Base-by-base conservation (phyloP, 2,888 invertebrate genomes). In the Protophormia terraenovae region DNA sequence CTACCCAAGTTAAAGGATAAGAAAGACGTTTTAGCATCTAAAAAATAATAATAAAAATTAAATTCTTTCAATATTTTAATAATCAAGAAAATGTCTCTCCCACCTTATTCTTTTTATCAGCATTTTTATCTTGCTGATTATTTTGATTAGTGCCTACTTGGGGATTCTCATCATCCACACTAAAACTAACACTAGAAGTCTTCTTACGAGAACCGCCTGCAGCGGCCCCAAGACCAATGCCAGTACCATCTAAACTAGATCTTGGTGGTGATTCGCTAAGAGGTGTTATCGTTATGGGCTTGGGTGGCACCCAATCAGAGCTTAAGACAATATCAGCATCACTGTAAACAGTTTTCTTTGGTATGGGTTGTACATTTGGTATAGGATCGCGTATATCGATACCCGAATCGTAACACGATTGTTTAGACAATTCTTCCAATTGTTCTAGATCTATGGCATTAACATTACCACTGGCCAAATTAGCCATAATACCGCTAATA, bases 1-100 rank as follows among this genome's bases (percentile, higher is more conserved):
- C 97, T 94, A 97, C 97, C 97, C 97, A 97, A 2, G 97, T 96
- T 73, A 98, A 93, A 16, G 98, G 98, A 93, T 98, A 97, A 0
- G 97, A 97, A 84, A 98, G 95, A 89, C 97, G 95, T 93, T 98
- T 98, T 89, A 98, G 93, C 97, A 97, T 97, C 97, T 98, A 90
- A n/a, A 93, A 92, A 75, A 60, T 29, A 22, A 4, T 3, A n/a
- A 24, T 22, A 24, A 14, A n/a, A 41, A 66, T 14, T 14, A 29
- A 27, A 14, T 0, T 7, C 4, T 27, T 14, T 14, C 14, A 14
- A 24, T n/a, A n/a, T n/a, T 22, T n/a, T 6, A 71, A 19, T 10
- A 45, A 58, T 3, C 8, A 62, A 50, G 12, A 10, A 16, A 38
- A n/a, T n/a, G n/a, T n/a, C n/a, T n/a, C n/a, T n/a, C 83, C 55